phyloP scores from a whole-genome alignment of 2,888 invertebrate species.

The Kryphioiulus occultus region DNA sequence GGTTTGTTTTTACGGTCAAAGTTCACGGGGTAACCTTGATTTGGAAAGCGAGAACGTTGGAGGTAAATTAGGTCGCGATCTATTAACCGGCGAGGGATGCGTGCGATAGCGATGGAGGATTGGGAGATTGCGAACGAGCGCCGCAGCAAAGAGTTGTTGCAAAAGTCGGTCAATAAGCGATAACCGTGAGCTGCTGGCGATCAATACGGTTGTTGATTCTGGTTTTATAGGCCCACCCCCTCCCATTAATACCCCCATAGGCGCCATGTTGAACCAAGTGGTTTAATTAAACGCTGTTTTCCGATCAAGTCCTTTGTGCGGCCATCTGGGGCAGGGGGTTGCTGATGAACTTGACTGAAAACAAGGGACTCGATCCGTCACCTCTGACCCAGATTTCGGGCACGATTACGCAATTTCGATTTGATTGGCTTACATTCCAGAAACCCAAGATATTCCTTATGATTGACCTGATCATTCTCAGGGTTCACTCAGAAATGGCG shows the following conservation, averaged over 20 bases:
- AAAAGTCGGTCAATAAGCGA: conserved; percentile 4
- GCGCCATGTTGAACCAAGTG: not conserved
- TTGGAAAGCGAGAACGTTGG: not conserved
- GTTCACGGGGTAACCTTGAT: conserved; percentile 2
- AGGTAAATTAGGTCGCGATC: conserved; percentile 23
- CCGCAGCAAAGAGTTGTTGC: conserved; percentile 15
- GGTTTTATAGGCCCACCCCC: not conserved
- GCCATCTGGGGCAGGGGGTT: not conserved
- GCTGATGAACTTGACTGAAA: not conserved
- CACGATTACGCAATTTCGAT: not conserved
- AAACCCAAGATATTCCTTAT: no score
- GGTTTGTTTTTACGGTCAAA: conserved; percentile 23
- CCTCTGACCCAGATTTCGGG: not conserved
- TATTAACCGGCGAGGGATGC: not conserved
- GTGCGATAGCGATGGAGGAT: no score
- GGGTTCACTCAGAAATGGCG: no score
- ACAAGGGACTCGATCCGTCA: not conserved
- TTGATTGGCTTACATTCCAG: no score
- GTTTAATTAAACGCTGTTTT: not conserved
- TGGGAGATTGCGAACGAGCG: not conserved
- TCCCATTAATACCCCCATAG: not conserved
- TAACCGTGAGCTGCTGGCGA: not conserved
- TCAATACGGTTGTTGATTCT: not conserved
- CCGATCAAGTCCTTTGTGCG: not conserved
- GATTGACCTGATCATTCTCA: no score